A percentile compares a stretch with the other conserved stretches of the same genome.
These are phyloP conservation scores for Littorina saxatilis DNA, from an alignment of 1,140 invertebrate species.

Conservation along the genomic window DNA sequence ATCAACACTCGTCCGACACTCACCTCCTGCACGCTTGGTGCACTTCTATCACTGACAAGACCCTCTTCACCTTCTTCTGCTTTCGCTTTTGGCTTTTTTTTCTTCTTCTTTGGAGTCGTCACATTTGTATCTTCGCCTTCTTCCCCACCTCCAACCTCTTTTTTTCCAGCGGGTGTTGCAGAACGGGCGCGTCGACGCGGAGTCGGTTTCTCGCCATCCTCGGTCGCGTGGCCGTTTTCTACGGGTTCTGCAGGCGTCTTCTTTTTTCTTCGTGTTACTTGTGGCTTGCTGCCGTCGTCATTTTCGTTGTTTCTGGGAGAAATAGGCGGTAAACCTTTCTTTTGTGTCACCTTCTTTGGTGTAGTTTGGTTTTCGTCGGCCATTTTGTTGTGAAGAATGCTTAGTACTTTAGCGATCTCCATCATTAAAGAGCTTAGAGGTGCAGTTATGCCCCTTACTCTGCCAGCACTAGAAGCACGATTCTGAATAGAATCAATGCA, in stretches of 20 bases:
- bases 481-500: too few species aligned
- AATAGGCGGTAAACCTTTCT: slow-evolving; percentile 50
- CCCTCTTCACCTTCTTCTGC: slow-evolving; percentile 44
- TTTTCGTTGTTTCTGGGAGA: slow-evolving; percentile 25
- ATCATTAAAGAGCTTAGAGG: too few species aligned
- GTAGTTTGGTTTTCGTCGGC: slow-evolving; percentile 43
- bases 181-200: slow-evolving; percentile 47
- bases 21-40: slow-evolving; percentile 49
- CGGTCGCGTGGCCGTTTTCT: slow-evolving; percentile 33
- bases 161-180: not conserved
- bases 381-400: slow-evolving; percentile 55
- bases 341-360: slow-evolving; percentile 44
- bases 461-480: too few species aligned
- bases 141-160: not conserved
- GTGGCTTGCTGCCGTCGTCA: slow-evolving; percentile 45
- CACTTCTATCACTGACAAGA: slow-evolving; percentile 56
- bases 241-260: slow-evolving; percentile 51
- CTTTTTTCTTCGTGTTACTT: slow-evolving; percentile 58
- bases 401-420: too few species aligned
- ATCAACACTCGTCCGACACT: not conserved
- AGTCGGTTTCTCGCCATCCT: slow-evolving; percentile 39
- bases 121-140: not conserved
- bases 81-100: slow-evolving; percentile 46
- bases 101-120: slow-evolving; percentile 52
- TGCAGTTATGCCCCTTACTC: too few species aligned